Evolutionary conservation across 2,797 vertebrate species (phyloP), one percentile per base, ranked within the genome.

Genomic region (Tapirus indicus): DNA sequence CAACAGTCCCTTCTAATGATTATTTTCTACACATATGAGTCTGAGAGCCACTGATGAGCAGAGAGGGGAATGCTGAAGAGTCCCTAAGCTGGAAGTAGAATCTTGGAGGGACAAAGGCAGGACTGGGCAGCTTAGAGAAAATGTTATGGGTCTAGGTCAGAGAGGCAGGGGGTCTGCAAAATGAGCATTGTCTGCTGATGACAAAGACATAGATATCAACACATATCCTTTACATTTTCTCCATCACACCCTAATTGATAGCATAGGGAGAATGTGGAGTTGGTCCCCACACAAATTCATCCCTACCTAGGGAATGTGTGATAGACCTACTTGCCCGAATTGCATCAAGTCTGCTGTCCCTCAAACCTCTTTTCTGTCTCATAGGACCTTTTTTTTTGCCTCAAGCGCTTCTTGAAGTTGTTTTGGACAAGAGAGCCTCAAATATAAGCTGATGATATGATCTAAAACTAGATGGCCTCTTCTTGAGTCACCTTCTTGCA

Each of bases 301-400:
- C 58, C 32, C 25, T 88, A 58, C 25, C 25, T 44, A 79, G 44
- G 35, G 29, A 77, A 78, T 78, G 14, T 64, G 68, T 77, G 20
- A 66, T 88, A 71, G 78, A 66, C 60, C 78, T 74, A 20, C 14
- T 68, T 79, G 35, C 52, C 71, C 85, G 82, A 44, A 90, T 94
- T 91, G 44, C 9, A 68, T 84, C 71, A 74, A 62, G 8, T 96
- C 71, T 91, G 18, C 60, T 97, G 44, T 83, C 77, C 64, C 69
- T 10, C 41, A 87, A 49, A 94, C n/a, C 49, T 93, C 20, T 60
- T 94, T 92, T 89, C 17, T 85, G n/a, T 77, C 71, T 96, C 35
- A 49, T n/a, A 74, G n/a, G 71, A 82, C 7, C 8, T 25, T 44
- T 47, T 60, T 17, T 88, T 88, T 78, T 41, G 27, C 71, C 35